Evolutionary conservation across 2,113 vertebrate species (phyloP).

Genomic region (Malurus elegans): DNA sequence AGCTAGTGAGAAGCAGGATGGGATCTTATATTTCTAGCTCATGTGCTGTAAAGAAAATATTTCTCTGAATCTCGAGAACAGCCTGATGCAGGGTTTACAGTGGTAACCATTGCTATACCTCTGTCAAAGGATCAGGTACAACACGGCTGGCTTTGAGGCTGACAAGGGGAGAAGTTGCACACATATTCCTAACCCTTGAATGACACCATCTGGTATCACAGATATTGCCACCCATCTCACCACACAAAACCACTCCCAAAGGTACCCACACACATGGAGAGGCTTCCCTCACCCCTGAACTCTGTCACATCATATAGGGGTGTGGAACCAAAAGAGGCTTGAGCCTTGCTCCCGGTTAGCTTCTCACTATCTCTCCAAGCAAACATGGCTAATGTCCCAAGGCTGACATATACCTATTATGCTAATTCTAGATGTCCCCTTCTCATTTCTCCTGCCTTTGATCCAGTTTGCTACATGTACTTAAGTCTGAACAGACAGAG

Average conservation of each 20-base stretch:
- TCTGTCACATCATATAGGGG: accelerated
- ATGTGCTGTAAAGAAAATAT: background rate
- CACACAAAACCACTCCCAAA: background rate
- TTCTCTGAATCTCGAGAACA: background rate
- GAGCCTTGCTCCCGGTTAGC: background rate
- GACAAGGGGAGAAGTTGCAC: background rate
- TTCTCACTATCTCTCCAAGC: background rate
- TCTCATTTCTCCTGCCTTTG: background rate
- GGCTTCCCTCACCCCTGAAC: background rate
- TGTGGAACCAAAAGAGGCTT: background rate
- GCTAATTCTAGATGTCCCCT: background rate
- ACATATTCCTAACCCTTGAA: background rate
- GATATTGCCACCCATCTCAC: background rate
- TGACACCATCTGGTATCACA: background rate
- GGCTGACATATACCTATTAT: background rate
- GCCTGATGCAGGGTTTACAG: background rate
- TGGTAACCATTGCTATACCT: background rate
- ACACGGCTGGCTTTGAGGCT: background rate
- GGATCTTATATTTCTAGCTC: background rate
- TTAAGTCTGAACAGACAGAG: background rate
- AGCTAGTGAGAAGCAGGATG: background rate
- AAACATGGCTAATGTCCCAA: background rate
- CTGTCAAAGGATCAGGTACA: background rate
- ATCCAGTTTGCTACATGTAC: background rate
- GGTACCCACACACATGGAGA: background rate